phyloP scores from a whole-genome alignment of 2,888 invertebrate species.

The Lysandra coridon region DNA sequence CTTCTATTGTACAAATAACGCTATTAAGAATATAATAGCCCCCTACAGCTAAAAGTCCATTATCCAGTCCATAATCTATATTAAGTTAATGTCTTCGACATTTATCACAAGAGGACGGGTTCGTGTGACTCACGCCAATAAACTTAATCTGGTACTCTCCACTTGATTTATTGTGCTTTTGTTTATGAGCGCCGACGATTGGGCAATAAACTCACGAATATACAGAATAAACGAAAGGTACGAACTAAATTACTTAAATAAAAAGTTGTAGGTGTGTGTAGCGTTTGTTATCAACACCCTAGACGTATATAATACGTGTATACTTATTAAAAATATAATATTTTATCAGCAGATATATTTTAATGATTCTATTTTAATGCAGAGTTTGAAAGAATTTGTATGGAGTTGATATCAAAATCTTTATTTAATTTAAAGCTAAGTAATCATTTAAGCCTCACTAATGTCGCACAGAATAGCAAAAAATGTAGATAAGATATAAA shows the following conservation, averaged over 20 bases:
- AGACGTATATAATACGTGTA: too few species aligned
- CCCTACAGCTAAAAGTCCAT: background rate
- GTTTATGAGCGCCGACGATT: constrained; percentile 1
- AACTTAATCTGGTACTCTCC: constrained; percentile 18
- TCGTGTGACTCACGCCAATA: constrained; percentile 22
- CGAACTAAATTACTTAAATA: background rate
- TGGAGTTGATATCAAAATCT: too few species aligned
- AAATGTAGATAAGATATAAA: too few species aligned
- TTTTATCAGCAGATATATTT: too few species aligned
- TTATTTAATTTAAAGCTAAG: too few species aligned
- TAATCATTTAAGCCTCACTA: too few species aligned
- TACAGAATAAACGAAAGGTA: background rate
- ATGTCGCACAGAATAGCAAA: too few species aligned
- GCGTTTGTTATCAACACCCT: background rate
- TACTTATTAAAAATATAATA: too few species aligned
- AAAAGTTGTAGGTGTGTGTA: background rate
- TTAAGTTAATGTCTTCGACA: background rate
- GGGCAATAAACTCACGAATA: constrained; percentile 16
- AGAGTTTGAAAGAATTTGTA: too few species aligned
- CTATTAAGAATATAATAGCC: background rate
- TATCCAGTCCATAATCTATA: background rate
- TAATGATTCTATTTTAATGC: too few species aligned
- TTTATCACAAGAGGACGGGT: constrained; percentile 9
- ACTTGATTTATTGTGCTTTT: constrained; percentile 5
- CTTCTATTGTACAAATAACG: background rate